Evolutionary conservation across 2,797 vertebrate genomes (phyloP).

Genomic region (Hyperoplus lanceolatus): DNA sequence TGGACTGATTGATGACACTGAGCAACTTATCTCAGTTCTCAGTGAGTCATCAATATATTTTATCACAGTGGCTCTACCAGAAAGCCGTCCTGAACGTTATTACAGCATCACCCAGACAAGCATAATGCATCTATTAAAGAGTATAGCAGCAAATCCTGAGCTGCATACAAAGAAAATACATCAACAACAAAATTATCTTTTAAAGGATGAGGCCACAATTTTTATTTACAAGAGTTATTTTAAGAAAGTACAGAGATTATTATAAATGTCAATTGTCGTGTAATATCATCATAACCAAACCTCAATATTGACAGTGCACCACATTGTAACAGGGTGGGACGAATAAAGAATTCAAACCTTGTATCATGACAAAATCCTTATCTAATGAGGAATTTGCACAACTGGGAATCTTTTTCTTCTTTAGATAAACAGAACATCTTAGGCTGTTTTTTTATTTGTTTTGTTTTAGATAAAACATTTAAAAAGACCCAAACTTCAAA

Average conservation of each 20-base stretch:
- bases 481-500: background rate
- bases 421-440: too few relatives aligned
- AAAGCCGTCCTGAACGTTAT: background rate
- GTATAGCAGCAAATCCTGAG: background rate
- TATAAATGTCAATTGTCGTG: background rate
- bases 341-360: background rate
- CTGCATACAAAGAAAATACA: background rate
- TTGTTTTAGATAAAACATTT: background rate
- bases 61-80: background rate
- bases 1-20: background rate
- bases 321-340: background rate
- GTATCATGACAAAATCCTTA: background rate
- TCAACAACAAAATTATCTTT: background rate
- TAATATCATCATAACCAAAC: background rate
- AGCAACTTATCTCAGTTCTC: background rate
- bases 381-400: background rate
- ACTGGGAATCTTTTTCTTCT: background rate
- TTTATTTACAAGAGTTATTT: too few relatives aligned
- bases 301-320: background rate
- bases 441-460: background rate
- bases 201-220: background rate
- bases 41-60: background rate
- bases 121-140: background rate
- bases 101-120: background rate
- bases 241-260: too few relatives aligned